Percentiles rank a stretch among this genome's conserved stretches.
Evolutionary conservation across 1,140 invertebrate species (phyloP).

Genomic region (Lucilia sericata): DNA sequence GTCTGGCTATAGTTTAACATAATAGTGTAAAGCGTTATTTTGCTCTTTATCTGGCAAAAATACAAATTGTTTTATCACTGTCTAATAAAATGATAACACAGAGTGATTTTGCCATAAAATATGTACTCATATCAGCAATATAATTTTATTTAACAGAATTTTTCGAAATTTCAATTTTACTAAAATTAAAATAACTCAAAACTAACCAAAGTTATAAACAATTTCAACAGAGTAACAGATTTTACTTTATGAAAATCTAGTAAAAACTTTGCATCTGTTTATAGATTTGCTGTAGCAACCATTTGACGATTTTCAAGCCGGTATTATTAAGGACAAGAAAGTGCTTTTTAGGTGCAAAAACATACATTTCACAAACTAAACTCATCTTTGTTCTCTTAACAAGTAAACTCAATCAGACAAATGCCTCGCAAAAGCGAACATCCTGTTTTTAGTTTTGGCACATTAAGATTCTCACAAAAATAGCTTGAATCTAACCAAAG

Average conservation of each 20-base stretch:
- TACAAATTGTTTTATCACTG: background rate
- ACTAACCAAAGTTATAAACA: no score
- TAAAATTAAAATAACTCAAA: no score
- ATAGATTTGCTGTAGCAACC: background rate
- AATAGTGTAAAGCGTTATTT: constrained; percentile 36
- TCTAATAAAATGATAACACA: background rate
- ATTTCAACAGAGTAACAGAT: background rate
- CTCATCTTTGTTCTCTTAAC: background rate
- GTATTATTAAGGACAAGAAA: constrained; percentile 30
- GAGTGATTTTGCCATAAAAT: no score
- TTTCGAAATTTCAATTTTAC: no score
- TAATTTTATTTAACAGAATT: no score
- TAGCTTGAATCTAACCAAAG: no score
- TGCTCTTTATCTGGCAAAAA: background rate
- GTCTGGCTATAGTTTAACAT: background rate
- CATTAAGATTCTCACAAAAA: no score
- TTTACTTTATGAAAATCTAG: background rate
- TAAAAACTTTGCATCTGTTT: constrained; percentile 33
- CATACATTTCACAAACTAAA: background rate
- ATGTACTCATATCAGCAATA: no score
- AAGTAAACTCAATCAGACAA: constrained; percentile 32
- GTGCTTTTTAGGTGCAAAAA: constrained; percentile 22
- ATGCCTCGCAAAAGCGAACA: constrained; percentile 45
- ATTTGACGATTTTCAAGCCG: constrained; percentile 35
- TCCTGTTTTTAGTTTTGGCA: constrained; percentile 23